phyloP scores from a whole-genome alignment of 2,888 invertebrate species.

The Drosophila kanekoi region DNA sequence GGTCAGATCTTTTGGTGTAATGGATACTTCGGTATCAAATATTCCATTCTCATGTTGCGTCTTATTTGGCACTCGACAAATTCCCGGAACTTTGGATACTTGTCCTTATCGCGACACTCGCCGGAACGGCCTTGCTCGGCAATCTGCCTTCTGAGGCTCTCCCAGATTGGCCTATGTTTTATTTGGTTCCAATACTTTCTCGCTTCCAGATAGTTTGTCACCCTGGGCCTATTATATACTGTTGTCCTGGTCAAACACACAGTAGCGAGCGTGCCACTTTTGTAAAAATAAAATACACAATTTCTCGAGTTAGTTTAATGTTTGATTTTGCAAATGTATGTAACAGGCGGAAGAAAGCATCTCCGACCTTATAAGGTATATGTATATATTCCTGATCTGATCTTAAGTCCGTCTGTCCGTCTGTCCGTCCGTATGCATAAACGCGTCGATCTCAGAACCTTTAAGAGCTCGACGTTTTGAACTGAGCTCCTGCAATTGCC shows the following conservation, averaged over 20 bases:
- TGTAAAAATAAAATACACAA: not conserved
- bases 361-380: no score
- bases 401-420: no score
- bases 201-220: not conserved
- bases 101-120: constrained; percentile 14
- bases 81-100: not conserved
- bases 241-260: constrained; percentile 20
- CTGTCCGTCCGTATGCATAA: no score
- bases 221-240: constrained; percentile 10
- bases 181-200: not conserved
- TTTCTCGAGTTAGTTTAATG: not conserved
- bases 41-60: constrained; percentile 31
- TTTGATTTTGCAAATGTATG: no score
- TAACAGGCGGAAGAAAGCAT: no score
- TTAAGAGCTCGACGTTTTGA: no score
- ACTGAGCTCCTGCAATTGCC: no score
- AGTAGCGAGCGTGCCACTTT: not conserved
- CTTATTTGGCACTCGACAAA: constrained; percentile 16
- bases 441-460: no score
- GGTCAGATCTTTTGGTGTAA: constrained; percentile 5
- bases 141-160: constrained; percentile 2
- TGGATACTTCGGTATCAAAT: constrained; percentile 26
- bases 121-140: constrained; percentile 7
- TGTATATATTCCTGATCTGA: no score
- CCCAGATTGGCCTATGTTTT: constrained; percentile 7